Base-by-base conservation (phyloP, 2,888 invertebrate genomes). In the Scaptomyza flava region DNA sequence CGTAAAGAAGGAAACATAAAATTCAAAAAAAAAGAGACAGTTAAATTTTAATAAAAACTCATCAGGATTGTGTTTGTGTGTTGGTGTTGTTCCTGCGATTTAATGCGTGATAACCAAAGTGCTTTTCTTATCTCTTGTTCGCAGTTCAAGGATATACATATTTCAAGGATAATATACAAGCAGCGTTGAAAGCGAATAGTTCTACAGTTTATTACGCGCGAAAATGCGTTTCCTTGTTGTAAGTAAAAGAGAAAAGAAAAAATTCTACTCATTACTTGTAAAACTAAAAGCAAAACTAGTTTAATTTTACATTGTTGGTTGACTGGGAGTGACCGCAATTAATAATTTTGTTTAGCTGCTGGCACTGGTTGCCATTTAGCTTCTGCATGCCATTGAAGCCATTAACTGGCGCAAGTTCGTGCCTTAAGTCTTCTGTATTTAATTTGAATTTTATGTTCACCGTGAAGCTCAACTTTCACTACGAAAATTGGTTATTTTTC, bases 121-220 rank as follows among this genome's bases (percentile, higher is more conserved):
- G 77, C 14, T 68, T 77, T 61, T 69, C 17, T 77, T 61, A 34
- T 77, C 43, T 85, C 66, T 85, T 64, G 72, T 86, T 80, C 57
- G 58, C 84, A 86, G 89, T 84, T 83, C 87, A 83, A 83, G 83
- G 83, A 83, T 79, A 79, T 54, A 83, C 72, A 75, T 50, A 34
- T 33, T 52, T 42, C 59, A 73, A 77, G 68, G 77, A 59, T 41
- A 71, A 11, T 8, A 36, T 4, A 43, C 63, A 36, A 36, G 31
- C 52, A 42, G 33, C 41, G 30, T 54, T 65, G 31, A 43, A 47
- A 34, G 38, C 63, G 14, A 51, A 36, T 20, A 14, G n/a, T 36
- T n/a, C 8, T 30, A 51, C 36, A 42, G 12, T 51, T 51, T 30
- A 9, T n/a, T 34, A 50, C 11, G 48, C 43, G 23, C 33, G 57